Base-by-base conservation (phyloP, 1,140 invertebrate species). In the Galendromus occidentalis region DNA sequence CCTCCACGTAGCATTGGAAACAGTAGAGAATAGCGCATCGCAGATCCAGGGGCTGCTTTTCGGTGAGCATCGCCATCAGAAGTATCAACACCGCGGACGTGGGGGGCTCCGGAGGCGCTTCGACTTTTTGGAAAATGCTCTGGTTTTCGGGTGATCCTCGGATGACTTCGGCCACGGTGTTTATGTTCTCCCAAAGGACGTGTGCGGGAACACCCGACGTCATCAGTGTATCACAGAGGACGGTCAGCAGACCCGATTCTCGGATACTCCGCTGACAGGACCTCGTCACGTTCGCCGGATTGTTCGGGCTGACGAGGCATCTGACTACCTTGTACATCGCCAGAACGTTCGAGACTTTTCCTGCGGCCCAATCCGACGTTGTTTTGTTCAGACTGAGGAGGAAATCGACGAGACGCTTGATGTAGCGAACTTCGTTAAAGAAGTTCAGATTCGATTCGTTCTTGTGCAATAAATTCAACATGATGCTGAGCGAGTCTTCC, bases 381-480 rank as follows among this genome's bases (percentile, higher is more conserved):
- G 25, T 22, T 14, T 59, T 88, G 86, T 42, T 86, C 84, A 1
- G 81, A 30, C 86, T 79, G 66, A 82, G 80, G 74, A 92, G 94
- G 84, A 91, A 96, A 59, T 85, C 86, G 74, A 9, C 86, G 78
- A 69, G 97, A 77, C 68, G 83, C 83, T 72, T 93, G 88, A 98
- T 91, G 72, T 92, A 95, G 73, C 85, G 80, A 78, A 85, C 92
- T 81, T 98, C 96, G 79, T 95, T 91, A 73, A 99, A 98, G 74
- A 95, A 94, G 73, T 92, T 96, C 73, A 98, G 93, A 79, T 98
- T 99, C 67, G 91, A 96, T 5, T 87, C 83, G 74, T 99, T 99
- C 72, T 91, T 93, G 72, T 87, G 85, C 1, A 99, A 76, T 59
- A 99, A 79, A 79, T 95, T 97, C 30, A 96, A 77, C 81, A 98